Percentiles rank a stretch among this genome's conserved stretches.
These are phyloP conservation scores for Xanthia togata DNA, from an alignment of 2,888 invertebrate species.

Conservation along the genomic window DNA sequence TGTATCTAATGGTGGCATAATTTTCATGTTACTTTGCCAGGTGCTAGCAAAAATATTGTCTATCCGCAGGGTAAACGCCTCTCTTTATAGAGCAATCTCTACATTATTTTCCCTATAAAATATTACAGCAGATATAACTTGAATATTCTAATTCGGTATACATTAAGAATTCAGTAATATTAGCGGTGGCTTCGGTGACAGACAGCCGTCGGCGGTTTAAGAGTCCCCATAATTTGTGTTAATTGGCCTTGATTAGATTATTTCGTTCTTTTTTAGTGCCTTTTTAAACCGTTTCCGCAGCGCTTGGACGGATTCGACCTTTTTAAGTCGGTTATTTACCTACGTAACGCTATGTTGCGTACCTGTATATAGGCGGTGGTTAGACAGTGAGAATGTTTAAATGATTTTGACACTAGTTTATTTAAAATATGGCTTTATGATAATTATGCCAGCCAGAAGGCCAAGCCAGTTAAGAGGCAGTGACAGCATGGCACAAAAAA, in stretches of 20 bases:
- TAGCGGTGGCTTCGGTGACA: constrained; percentile 28
- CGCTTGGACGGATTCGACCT: not conserved
- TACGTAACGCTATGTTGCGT: not conserved
- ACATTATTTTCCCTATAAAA: not conserved
- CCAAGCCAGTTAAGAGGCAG: no score
- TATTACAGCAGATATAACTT: not conserved
- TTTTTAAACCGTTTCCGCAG: constrained; percentile 26
- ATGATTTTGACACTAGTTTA: not conserved
- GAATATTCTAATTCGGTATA: constrained; percentile 23
- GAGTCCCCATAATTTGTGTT: constrained; percentile 40
- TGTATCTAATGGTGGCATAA: not conserved
- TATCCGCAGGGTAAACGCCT: not conserved
- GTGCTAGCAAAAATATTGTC: not conserved
- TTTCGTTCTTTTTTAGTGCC: constrained; percentile 38
- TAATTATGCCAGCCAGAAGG: no score
- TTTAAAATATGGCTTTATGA: not conserved
- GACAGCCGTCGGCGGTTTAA: constrained; percentile 28
- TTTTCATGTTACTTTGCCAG: not conserved
- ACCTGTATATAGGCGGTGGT: not conserved
- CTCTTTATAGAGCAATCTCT: not conserved
- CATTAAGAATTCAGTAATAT: constrained; percentile 38
- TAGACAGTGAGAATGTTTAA: not conserved
- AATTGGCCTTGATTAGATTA: constrained; percentile 52
- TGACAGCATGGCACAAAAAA: not conserved
- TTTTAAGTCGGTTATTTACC: not conserved